Base-by-base conservation (phyloP, 2,113 vertebrate species). In the Toxotes chatareus region DNA sequence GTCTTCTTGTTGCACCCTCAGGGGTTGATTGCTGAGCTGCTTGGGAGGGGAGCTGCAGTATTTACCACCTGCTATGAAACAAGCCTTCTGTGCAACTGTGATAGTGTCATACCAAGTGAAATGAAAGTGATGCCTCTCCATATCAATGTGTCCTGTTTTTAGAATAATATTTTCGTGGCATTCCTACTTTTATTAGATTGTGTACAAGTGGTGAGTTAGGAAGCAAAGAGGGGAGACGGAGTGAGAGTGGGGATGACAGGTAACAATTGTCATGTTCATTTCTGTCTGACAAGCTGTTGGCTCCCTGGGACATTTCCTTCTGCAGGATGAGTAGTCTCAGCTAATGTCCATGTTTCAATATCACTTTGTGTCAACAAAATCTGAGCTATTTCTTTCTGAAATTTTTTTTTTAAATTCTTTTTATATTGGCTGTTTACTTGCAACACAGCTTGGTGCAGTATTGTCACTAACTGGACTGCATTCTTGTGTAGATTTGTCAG, bases 11-110 rank as follows among this genome's bases (percentile, higher is more conserved):
- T 80, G 85, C 81, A 72, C 82, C 91, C 84, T 83, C 55, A 80
- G 86, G 92, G 88, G 75, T 60, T 83, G 91, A 88, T 86, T 80
- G 85, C 83, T 89, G 86, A 89, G 87, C 85, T 82, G 80, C 78
- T 89, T 71, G 83, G 73, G 90, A 85, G 87, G 73, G 84, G 80
- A 84, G 73, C 81, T 64, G 79, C 83, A 87, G 88, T 86, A 80
- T 92, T 94, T 91, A 91, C 92, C 93, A 87, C 93, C 92, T 90
- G 92, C 88, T 90, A 87, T 80, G 92, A 88, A 86, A 92, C 86
- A 84, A 91, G 86, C 83, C 89, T 90, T 86, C 90, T 92, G 91
- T 81, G 76, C 76, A 69, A 83, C 85, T 62, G 76, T 53, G 90
- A 89, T 92, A 92, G 88, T 89, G 90, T 92, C 86, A 90, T 36